Evolutionary conservation across 2,113 vertebrate genomes (phyloP), one percentile per base, ranked within the genome.

Genomic region (Ptyas mucosa): DNA sequence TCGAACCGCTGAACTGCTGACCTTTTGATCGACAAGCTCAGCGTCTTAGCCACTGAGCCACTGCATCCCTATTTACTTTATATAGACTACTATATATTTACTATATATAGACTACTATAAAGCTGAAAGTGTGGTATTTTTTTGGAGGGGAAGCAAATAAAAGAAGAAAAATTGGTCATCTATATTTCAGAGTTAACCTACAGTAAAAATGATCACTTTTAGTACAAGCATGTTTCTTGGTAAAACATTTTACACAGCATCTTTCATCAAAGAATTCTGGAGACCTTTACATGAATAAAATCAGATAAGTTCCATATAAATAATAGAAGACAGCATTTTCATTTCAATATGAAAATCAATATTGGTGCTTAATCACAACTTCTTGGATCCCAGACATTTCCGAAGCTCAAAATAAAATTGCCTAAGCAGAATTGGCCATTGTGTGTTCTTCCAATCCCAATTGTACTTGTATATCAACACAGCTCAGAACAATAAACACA

Each of bases 101-200:
- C 46, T 49, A 8, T 24, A 26, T 49, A 29, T 51, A 20, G 43
- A 20, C 26, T 39, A 21, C 0, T 43, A 11, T 49, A 39, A 91
- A 85, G 14, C 69, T 95, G 55, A 90, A 86, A 34, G 89, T 10
- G 91, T 81, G 20, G 34, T 1, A 43, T 93, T 92, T 91, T 93
- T 29, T 2, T 18, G 43, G 46, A 3, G 46, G 53, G 24, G 18
- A 5, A 89, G 9, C 46, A 49, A 90, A 46, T 46, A 57, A 43
- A 20, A 87, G 86, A 53, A n/a, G 2, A 52, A 52, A 81, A 91
- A 88, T 43, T 34, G 21, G 10, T 5, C 24, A 39, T 89, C 89
- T 91, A 81, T 46, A 55, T 39, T 6, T 24, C 18, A 46, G 8
- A 94, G 34, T 29, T 21, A 93, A 95, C 85, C 51, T 89, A 54